Percentiles rank a stretch among this genome's conserved stretches.
These are phyloP conservation scores for Pseudopleuronectes americanus DNA, from an alignment of 2,797 vertebrate species.

Conservation along the genomic window DNA sequence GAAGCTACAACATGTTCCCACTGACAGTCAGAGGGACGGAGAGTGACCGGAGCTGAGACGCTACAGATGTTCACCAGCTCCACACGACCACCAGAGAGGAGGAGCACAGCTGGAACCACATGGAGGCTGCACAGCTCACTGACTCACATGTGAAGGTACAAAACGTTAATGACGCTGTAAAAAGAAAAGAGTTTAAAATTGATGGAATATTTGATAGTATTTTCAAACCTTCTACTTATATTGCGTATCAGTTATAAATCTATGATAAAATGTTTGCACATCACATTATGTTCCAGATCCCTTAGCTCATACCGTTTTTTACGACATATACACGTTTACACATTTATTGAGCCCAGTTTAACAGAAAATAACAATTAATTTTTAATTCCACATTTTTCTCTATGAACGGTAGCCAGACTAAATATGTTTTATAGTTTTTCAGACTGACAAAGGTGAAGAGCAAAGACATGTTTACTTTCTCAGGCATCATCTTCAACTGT, in stretches of 20 bases:
- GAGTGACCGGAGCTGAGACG: not conserved
- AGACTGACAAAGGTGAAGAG: not conserved
- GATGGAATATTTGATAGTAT: too few relatives aligned
- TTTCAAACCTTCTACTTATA: not conserved
- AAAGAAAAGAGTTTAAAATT: not conserved
- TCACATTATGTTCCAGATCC: too few relatives aligned
- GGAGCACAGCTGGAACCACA: constrained; percentile 2
- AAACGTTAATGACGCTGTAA: too few relatives aligned
- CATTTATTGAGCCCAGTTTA: too few relatives aligned
- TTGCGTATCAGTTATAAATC: not conserved
- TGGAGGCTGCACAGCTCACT: not conserved
- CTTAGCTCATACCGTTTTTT: too few relatives aligned
- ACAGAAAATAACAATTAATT: too few relatives aligned
- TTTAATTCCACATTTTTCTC: too few relatives aligned
- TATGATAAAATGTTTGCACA: too few relatives aligned
- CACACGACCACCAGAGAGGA: not conserved
- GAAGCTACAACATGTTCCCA: constrained; percentile 2
- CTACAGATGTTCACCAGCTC: constrained; percentile 5
- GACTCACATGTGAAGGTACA: not conserved
- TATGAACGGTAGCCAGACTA: not conserved
- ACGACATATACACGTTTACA: too few relatives aligned
- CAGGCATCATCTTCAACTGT: not conserved
- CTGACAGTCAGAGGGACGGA: constrained; percentile 18
- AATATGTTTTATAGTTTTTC: not conserved
- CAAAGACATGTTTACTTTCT: not conserved